Evolutionary conservation across 2,888 invertebrate species (phyloP), one percentile per base, ranked within the genome.

Genomic region (Metallyticus violacea): DNA sequence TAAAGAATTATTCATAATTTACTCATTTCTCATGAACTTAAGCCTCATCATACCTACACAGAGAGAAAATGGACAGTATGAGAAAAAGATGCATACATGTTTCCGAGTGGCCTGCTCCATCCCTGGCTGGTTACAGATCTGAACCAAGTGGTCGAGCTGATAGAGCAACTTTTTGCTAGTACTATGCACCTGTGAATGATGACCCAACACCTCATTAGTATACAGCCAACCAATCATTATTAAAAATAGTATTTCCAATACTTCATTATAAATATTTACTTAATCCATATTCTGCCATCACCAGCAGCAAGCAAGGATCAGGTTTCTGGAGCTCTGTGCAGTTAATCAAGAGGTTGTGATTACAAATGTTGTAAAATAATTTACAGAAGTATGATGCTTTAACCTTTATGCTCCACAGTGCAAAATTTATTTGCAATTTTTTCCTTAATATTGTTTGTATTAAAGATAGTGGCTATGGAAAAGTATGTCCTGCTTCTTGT

Each of bases 81-180:
- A 82, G 83, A 85, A 87, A 86, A 78, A 88, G 87, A 90, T 93
- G 94, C 93, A 93, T 94, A 95, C 95, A 93, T 96, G 96, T 94
- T 96, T 96, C 91, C 95, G 94, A 90, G 93, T 93, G 89, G 95
- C 94, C 90, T 95, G 95, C 91, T 96, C 96, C 90, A 93, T 92
- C 90, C 93, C 92, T 89, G 97, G 97, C 92, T 98, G 97, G 94
- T 98, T 97, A 94, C 98, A 98, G 91, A 98, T 97, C 94, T 98
- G 98, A 90, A 98, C 98, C 92, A 98, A 94, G 92, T 98, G 98
- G 93, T 98, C 98, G 91, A 98, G 94, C 92, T 98, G 98, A 93
- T 98, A 98, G 90, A 98, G 95, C 91, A 98, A 94, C 93, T 98
- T 98, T 94, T 98, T 98, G 93, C 98, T 98, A 90, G 98, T 98